Percentiles rank a stretch among this genome's conserved stretches.
Evolutionary conservation across 2,888 invertebrate genomes (phyloP).

Genomic region (Heliconius ismenius): DNA sequence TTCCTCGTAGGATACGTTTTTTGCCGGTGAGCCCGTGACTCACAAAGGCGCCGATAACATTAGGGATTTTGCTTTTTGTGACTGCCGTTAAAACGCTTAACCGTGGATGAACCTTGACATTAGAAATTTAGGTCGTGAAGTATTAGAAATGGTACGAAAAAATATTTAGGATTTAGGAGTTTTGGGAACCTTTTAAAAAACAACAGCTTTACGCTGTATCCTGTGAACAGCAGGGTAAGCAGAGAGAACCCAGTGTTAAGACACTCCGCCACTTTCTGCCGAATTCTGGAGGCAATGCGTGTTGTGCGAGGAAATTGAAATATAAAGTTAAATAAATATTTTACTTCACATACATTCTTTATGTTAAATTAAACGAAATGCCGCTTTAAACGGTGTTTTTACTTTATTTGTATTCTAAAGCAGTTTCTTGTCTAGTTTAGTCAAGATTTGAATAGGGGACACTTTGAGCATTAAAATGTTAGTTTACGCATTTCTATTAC

Average conservation of each 20-base stretch:
- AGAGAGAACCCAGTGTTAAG: too few species aligned
- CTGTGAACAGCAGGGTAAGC: too few species aligned
- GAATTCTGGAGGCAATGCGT: too few species aligned
- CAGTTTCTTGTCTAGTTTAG: slow-evolving; percentile 26
- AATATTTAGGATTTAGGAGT: background rate
- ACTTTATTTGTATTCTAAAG: slow-evolving; percentile 58
- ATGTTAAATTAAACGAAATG: slow-evolving; percentile 8
- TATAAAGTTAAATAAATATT: too few species aligned
- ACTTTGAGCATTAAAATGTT: slow-evolving; percentile 46
- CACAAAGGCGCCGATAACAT: slow-evolving; percentile 70
- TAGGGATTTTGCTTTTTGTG: slow-evolving; percentile 47
- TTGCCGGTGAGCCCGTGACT: slow-evolving; percentile 52
- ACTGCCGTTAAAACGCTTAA: slow-evolving; percentile 13
- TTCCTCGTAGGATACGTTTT: slow-evolving; percentile 57
- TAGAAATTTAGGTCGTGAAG: background rate
- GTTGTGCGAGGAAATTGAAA: too few species aligned
- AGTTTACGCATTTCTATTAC: slow-evolving; percentile 31
- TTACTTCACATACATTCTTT: background rate
- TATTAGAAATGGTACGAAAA: background rate
- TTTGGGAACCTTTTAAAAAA: background rate
- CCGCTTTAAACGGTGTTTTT: slow-evolving; percentile 21
- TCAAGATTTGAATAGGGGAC: slow-evolving; percentile 53
- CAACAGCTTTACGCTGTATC: too few species aligned
- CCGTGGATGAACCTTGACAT: slow-evolving; percentile 27
- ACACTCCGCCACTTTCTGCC: too few species aligned